Evolutionary conservation across 2,113 vertebrate genomes (phyloP), one percentile per base, ranked within the genome.

Genomic region (Hyperoodon ampullatus): DNA sequence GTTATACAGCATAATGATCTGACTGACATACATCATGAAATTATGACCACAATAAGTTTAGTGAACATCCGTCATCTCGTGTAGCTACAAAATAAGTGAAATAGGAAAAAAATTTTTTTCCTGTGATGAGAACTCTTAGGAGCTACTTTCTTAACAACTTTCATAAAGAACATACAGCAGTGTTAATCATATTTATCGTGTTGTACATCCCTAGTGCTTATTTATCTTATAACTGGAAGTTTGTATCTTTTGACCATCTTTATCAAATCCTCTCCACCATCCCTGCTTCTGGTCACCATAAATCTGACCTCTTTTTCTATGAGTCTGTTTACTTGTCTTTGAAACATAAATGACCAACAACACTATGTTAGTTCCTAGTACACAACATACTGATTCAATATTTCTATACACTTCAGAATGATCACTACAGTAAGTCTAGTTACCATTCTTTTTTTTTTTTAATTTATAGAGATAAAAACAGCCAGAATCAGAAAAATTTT

Each of bases 381-480:
- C 21, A 58, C 33, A 80, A 80, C 13, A 35, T 9, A 80, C 13
- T 16, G 50, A 39, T 58, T 58, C 53, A 58, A 55, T 80, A 58
- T 35, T 80, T 58, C 53, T 58, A 35, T 24, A 26, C 77, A 80
- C 26, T 80, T 80, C 21, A 35, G 21, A 26, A 58, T 58, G 33
- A 39, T 39, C 21, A 80, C 53, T 21, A 78, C 30, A 8, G 21
- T 15, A 58, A 58, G 77, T 58, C 53, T 58, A 80, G 77, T 58
- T 80, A 80, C 13, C n/a, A 39, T 58, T 55, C n/a, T 58, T 58
- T 33, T 84, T 39, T n/a, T 44, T 74, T 60, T 47, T 61, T 58
- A 28, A 63, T 65, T 80, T 83, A n/a, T 50, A 53, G 21, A 68
- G 39, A 97, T 16, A 61, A 74, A 89, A 87, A 86, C 13, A 94